phyloP scores from a whole-genome alignment of 2,113 vertebrate species.

The Chaetodon trifascialis region DNA sequence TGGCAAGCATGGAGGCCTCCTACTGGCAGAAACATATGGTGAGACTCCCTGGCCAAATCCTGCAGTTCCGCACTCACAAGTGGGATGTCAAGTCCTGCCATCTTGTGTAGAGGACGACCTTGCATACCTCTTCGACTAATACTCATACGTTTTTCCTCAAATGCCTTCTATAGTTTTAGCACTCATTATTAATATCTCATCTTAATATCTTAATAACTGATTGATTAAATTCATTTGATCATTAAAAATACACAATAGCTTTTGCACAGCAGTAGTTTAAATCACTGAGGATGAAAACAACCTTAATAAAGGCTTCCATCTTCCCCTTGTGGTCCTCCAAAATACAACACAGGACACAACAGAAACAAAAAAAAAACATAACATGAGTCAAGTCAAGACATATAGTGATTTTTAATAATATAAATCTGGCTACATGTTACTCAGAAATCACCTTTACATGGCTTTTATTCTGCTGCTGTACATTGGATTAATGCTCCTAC shows the following conservation, averaged over 20 bases:
- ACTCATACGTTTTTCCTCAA: neutral
- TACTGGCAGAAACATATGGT: conserved; percentile 61
- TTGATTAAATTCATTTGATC: neutral
- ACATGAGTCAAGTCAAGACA: neutral
- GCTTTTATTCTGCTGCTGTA: neutral
- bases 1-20: conserved; percentile 43
- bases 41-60: conserved; percentile 46
- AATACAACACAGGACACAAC: neutral
- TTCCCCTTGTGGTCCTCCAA: neutral
- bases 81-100: conserved; percentile 34
- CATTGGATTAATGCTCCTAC: too few relatives aligned
- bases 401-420: neutral
- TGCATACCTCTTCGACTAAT: neutral
- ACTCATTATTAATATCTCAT: neutral
- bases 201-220: neutral
- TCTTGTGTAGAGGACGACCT: conserved; percentile 14
- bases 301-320: too few relatives aligned
- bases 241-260: neutral
- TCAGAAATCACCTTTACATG: neutral
- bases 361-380: neutral
- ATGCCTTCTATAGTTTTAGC: neutral
- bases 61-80: conserved; percentile 33
- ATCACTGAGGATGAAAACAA: neutral
- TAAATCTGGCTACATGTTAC: neutral
- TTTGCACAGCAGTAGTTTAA: neutral